A percentile compares a stretch with the other conserved stretches of the same genome.
phyloP scores from a whole-genome alignment of 2,113 vertebrate species.

The Australoheros scitulus region DNA sequence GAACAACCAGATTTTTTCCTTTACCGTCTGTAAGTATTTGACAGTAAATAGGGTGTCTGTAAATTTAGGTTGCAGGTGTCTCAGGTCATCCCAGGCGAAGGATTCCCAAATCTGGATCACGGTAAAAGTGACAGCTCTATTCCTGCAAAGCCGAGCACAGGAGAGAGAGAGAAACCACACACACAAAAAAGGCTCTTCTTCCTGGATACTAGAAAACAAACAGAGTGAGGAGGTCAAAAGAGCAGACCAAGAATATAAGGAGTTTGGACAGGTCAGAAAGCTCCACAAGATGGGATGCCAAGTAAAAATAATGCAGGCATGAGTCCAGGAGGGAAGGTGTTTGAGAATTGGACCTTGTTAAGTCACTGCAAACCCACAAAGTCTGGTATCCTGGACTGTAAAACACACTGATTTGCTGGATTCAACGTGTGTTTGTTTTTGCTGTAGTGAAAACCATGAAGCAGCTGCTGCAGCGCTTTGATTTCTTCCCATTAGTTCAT shows the following conservation, averaged over 20 bases:
- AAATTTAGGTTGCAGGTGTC: constrained; percentile 35
- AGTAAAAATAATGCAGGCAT: constrained; percentile 45
- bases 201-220: constrained; percentile 69
- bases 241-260: constrained; percentile 34
- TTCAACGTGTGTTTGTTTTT: constrained; percentile 18
- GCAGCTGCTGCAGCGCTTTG: background rate
- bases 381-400: background rate
- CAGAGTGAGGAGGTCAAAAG: constrained; percentile 37
- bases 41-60: constrained; percentile 4
- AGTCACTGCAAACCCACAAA: constrained; percentile 12
- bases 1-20: rapidly evolving
- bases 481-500: background rate
- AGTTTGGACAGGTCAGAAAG: constrained; percentile 43
- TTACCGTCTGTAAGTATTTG: background rate
- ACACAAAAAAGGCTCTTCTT: constrained; percentile 33
- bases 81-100: constrained; percentile 10
- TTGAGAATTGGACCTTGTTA: constrained; percentile 42
- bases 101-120: constrained; percentile 41
- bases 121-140: constrained; percentile 18
- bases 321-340: constrained; percentile 39
- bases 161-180: constrained; percentile 35
- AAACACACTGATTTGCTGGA: background rate
- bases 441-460: background rate
- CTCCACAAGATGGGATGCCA: constrained; percentile 29
- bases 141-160: background rate